These are phyloP conservation scores for Hydrozoanthus tunicans DNA, from an alignment of 64 coral and sea anemone genomes.

Conservation along the genomic window DNA sequence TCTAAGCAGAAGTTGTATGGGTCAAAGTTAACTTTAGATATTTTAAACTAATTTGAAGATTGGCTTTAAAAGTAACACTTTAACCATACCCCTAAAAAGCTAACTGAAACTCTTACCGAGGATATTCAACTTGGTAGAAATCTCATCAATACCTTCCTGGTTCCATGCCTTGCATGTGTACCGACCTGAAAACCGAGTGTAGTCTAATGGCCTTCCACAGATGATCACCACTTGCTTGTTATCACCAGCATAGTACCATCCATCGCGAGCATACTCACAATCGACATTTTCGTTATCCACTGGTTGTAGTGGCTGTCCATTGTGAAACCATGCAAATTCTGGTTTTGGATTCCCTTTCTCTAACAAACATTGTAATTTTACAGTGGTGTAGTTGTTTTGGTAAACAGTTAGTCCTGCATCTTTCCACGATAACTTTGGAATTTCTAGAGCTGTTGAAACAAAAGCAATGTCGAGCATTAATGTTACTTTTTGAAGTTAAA, in stretches of 20 bases:
- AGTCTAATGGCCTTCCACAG: neutral
- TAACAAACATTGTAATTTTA: neutral
- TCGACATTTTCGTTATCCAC: neutral
- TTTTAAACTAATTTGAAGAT: too few relatives aligned
- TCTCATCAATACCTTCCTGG: neutral
- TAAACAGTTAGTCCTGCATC: slow-evolving; percentile 15
- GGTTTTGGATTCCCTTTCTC: slow-evolving; percentile 37
- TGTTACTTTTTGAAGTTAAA: neutral
- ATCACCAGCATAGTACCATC: slow-evolving; percentile 3
- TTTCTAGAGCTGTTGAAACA: neutral
- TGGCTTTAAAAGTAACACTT: neutral
- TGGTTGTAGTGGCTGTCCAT: slow-evolving; percentile 18
- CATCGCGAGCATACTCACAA: neutral
- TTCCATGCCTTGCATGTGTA: slow-evolving; percentile 25
- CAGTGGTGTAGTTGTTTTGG: slow-evolving; percentile 5
- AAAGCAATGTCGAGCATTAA: neutral
- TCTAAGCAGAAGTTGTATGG: too few relatives aligned
- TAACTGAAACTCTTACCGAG: slow-evolving; percentile 4
- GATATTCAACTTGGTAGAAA: neutral
- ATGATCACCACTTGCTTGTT: slow-evolving; percentile 25
- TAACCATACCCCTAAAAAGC: too few relatives aligned
- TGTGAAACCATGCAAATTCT: slow-evolving; percentile 27
- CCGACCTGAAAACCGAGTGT: neutral
- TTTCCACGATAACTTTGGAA: slow-evolving; percentile 39
- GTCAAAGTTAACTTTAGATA: too few relatives aligned